Evolutionary conservation across 30 jellyfish, hydroid and myxozoan genomes (phyloP), one percentile per base, ranked within the genome.

Genomic region (Hydra vulgaris): DNA sequence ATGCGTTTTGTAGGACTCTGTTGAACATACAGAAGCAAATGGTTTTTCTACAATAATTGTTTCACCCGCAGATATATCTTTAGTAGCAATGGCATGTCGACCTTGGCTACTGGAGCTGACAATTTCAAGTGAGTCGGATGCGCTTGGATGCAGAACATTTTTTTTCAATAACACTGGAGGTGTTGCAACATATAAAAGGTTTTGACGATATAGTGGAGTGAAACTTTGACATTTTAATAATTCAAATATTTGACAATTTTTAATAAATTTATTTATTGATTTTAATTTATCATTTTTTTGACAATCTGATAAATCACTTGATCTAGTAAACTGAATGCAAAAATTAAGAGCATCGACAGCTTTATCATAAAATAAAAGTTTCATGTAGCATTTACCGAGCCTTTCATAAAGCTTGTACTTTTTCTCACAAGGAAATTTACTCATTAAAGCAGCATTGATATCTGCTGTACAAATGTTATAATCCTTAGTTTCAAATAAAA

Each of bases 31-130:
- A 23, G 92, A 74, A 18, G 90, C 76, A 72, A 21, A 90, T 12
- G 97, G 95, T 75, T 85, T 78, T 72, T 90, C 97, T 71, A 83
- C 77, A 15, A 90, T 23, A 23, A 90, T 86, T 54, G 86, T 82
- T 53, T 90, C 97, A 18, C 97, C 97, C 56, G 95, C 95, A 20
- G 74, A 25, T 22, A 90, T 90, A 25, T 90, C 90, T 68, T 82
- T 77, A 21, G 84, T 40, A 0, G 97, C 97, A 75, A 86, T 71
- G 25, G 95, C 97, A 81, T 74, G 80, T 27, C 97, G 67, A 23
- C 97, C 97, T 26, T 55, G 17, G 0, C 27, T 26, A 0, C 70
- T 25, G 17, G 74, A 71, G 71, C 76, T 40, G 24, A 66, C 67
- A 23, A 90, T 81, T 26, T 74, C 76, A 76, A 90, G 85, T 7